Percentiles rank a stretch among this genome's conserved stretches.
Conservation (phyloP, 2,113 vertebrate species). For the Urocitellus parryii region DNA sequence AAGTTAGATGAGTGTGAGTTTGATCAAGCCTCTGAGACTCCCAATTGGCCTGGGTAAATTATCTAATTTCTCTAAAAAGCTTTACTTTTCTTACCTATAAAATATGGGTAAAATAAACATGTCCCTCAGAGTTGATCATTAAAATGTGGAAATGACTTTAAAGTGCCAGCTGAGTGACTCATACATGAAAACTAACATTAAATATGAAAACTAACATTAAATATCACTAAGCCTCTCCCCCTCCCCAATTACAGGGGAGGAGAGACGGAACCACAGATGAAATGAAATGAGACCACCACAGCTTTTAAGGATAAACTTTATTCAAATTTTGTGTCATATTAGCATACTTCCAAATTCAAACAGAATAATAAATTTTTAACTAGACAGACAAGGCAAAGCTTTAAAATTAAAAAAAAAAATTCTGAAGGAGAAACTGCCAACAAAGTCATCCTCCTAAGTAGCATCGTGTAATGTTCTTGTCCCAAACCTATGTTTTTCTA, state of each 20-base stretch:
- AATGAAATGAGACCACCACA: not conserved
- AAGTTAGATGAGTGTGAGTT: not conserved
- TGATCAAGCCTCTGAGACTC: not conserved
- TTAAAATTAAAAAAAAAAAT: slow-evolving; percentile 58
- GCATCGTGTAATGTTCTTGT: not conserved
- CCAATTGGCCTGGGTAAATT: not conserved
- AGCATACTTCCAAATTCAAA: slow-evolving; percentile 52
- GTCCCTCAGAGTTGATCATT: not conserved
- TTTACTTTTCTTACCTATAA: not conserved
- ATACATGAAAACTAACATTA: not conserved
- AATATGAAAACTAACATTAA: not conserved
- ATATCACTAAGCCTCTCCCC: no score
- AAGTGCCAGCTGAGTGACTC: not conserved
- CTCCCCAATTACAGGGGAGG: not conserved
- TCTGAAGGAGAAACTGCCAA: not conserved
- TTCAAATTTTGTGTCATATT: slow-evolving; percentile 52
- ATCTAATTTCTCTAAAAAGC: slow-evolving; percentile 31
- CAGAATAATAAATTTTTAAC: slow-evolving; percentile 44
- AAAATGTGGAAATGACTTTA: slow-evolving; percentile 14
- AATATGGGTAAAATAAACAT: not conserved
- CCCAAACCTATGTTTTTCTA: slow-evolving; percentile 28
- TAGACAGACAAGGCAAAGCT: slow-evolving; percentile 27
- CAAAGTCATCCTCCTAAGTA: not conserved
- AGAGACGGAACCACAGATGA: not conserved
- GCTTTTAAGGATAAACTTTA: slow-evolving; percentile 74